phyloP scores from a whole-genome alignment of 2,113 vertebrate genomes.

The Esox niger region DNA sequence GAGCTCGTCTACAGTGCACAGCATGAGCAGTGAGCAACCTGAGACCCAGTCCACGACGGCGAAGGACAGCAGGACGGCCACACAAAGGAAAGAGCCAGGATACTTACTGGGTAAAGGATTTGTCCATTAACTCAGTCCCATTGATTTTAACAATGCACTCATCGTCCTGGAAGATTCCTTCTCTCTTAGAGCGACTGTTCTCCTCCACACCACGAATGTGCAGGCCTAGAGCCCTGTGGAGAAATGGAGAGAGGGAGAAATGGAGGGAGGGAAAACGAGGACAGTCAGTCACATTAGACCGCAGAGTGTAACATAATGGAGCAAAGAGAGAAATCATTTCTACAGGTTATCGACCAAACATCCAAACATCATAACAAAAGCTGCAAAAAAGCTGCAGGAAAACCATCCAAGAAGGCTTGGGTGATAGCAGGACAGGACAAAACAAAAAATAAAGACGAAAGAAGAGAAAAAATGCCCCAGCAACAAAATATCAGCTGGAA shows the following conservation, averaged over 20 bases:
- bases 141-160: slow-evolving; percentile 96
- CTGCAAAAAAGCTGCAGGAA: no score
- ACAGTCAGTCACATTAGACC: not conserved
- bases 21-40: no score
- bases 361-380: no score
- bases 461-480: no score
- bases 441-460: no score
- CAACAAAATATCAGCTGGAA: no score
- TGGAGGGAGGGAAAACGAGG: not conserved
- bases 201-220: slow-evolving; percentile 91
- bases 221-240: slow-evolving; percentile 82
- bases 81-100: not conserved
- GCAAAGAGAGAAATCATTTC: not conserved
- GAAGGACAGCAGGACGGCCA: no score
- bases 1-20: no score
- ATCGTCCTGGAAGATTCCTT: slow-evolving; percentile 87
- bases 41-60: no score
- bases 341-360: no score
- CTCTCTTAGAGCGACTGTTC: slow-evolving; percentile 85
- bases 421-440: no score
- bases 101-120: slow-evolving; percentile 92
- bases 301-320: not conserved
- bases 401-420: no score
- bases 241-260: slow-evolving; percentile 5
- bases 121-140: slow-evolving; percentile 84